phyloP scores from a whole-genome alignment of 2,888 invertebrate species.

The Halictus quadricinctus region DNA sequence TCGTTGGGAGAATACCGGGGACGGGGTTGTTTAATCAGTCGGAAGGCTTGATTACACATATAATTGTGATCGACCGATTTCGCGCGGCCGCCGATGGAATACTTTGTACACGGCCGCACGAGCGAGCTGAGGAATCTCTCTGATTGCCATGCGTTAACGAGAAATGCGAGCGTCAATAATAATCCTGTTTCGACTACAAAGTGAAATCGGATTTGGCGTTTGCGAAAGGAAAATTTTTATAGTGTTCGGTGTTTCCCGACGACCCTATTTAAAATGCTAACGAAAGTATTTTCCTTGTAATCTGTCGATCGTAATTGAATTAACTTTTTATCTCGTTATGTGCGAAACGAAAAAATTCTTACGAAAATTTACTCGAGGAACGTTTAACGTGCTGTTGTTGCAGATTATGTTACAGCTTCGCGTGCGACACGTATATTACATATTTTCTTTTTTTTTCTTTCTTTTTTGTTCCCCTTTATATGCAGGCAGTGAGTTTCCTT shows the following conservation, averaged over 20 bases:
- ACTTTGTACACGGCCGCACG: background rate
- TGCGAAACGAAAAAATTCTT: conserved; percentile 5
- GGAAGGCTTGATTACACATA: conserved; percentile 19
- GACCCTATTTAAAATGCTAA: background rate
- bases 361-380: background rate
- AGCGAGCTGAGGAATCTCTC: background rate
- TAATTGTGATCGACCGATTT: conserved; percentile 12
- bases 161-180: background rate
- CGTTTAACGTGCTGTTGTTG: background rate
- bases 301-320: background rate
- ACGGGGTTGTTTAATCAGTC: conserved; percentile 33
- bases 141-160: background rate
- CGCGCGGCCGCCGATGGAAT: background rate
- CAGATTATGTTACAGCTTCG: background rate
- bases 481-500: background rate
- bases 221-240: background rate
- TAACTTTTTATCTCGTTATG: background rate
- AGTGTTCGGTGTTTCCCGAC: background rate
- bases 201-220: background rate
- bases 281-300: background rate
- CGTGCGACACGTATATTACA: background rate
- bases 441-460: too few relatives aligned
- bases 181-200: background rate
- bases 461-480: background rate
- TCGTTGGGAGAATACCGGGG: background rate